These are phyloP conservation scores for Drosophila neonasuta DNA, from an alignment of 2,888 invertebrate species.

Conservation along the genomic window DNA sequence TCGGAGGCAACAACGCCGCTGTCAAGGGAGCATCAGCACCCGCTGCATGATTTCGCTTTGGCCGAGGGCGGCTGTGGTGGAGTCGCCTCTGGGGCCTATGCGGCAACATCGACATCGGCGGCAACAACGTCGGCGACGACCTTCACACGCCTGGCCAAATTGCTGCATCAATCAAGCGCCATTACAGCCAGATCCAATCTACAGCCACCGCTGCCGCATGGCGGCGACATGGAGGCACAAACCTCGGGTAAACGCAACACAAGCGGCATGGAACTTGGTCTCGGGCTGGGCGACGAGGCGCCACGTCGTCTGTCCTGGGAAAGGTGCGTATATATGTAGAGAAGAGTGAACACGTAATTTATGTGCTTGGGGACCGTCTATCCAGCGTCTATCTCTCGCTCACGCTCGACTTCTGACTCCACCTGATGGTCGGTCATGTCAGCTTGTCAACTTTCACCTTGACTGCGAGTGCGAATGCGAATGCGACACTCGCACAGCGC, in stretches of 20 bases:
- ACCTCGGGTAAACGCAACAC: background rate
- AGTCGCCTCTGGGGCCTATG: conserved; percentile 42
- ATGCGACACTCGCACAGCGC: conserved; percentile 11
- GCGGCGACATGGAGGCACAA: conserved; percentile 81
- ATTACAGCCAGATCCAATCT: conserved; percentile 65
- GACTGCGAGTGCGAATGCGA: conserved; percentile 22
- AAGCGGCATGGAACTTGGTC: conserved; percentile 56
- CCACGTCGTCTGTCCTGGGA: conserved; percentile 84
- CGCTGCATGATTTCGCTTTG: conserved; percentile 50
- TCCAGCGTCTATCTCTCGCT: conserved; percentile 5
- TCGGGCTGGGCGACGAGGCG: conserved; percentile 82
- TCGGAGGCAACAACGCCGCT: conserved; percentile 63
- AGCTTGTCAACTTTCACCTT: conserved; percentile 46
- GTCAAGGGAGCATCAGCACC: conserved; percentile 50
- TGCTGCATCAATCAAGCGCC: conserved; percentile 78
- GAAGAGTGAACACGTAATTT: conserved; percentile 27
- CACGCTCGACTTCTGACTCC: background rate
- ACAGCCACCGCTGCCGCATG: conserved; percentile 50
- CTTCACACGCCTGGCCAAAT: conserved; percentile 77
- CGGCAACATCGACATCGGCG: conserved; percentile 1
- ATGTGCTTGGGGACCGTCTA: conserved; percentile 30
- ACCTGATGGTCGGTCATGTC: conserved; percentile 11
- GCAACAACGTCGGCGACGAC: conserved; percentile 51
- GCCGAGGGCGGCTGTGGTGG: conserved; percentile 37
- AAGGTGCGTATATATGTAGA: conserved; percentile 80